Percentiles rank a stretch among this genome's conserved stretches.
Conservation (phyloP, 2,888 invertebrate species). For the Cephus nigrinus region DNA sequence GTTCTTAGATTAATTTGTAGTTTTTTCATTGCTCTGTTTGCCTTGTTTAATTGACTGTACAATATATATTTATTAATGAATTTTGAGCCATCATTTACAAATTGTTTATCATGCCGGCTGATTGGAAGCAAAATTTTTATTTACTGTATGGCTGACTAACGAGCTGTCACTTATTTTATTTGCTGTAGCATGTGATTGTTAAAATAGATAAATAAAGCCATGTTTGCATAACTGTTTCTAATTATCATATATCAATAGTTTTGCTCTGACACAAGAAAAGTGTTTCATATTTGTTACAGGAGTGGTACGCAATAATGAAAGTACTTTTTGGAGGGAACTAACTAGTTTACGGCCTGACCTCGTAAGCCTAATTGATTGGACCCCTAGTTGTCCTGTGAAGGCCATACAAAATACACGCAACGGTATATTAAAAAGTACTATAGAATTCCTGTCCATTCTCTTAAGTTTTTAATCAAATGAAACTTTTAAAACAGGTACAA, state of each 20-base stretch:
- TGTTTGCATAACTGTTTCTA: background rate
- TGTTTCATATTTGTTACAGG: constrained; percentile 62
- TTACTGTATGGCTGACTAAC: background rate
- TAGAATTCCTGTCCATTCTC: background rate
- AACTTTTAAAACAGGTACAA: constrained; percentile 30
- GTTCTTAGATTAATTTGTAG: background rate
- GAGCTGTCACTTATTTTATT: background rate
- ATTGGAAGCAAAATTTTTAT: background rate
- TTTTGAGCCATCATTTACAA: background rate
- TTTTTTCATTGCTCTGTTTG: background rate
- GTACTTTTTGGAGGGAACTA: constrained; percentile 70
- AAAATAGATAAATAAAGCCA: background rate
- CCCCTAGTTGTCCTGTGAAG: constrained; percentile 38
- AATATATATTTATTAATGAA: background rate
- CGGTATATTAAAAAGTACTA: constrained; percentile 31
- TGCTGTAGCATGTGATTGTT: background rate
- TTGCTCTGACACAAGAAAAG: background rate
- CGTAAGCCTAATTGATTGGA: constrained; percentile 71
- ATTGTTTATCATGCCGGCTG: background rate
- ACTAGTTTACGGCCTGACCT: constrained; percentile 69
- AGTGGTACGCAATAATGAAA: constrained; percentile 69
- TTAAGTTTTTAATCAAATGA: background rate
- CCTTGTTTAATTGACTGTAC: background rate
- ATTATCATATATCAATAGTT: background rate
- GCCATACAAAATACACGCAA: constrained; percentile 44